phyloP scores from a whole-genome alignment of 2,797 vertebrate species.

The Sciurus carolinensis region DNA sequence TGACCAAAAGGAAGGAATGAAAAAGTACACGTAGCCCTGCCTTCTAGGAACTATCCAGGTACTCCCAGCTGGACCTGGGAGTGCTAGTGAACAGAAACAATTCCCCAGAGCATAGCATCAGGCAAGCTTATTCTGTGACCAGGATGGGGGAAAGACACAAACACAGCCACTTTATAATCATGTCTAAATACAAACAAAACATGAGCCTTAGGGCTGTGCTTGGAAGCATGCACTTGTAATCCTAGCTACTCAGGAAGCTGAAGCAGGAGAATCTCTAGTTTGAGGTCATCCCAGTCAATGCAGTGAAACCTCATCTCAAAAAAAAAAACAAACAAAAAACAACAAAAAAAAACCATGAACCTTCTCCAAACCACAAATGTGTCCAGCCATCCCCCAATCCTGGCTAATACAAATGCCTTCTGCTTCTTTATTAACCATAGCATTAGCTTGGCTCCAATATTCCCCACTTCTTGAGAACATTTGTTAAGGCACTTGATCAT shows the following conservation, averaged over 20 bases:
- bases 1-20: constrained; percentile 27
- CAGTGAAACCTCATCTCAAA: too few relatives aligned
- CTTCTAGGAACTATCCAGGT: background rate
- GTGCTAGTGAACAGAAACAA: constrained; percentile 11
- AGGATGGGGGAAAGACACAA: background rate
- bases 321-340: too few relatives aligned
- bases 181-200: background rate
- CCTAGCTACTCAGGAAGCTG: too few relatives aligned
- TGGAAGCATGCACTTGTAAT: too few relatives aligned
- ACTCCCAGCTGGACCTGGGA: background rate
- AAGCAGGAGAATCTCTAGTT: too few relatives aligned
- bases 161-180: background rate
- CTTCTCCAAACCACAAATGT: background rate
- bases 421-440: background rate
- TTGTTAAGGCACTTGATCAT: background rate
- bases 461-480: background rate
- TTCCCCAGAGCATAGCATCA: background rate
- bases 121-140: background rate
- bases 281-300: too few relatives aligned
- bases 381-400: background rate
- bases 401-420: background rate
- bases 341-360: too few relatives aligned
- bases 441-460: background rate
- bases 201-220: too few relatives aligned
- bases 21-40: background rate